Percentiles rank a stretch among this genome's conserved stretches.
Evolutionary conservation across 2,797 vertebrate species (phyloP).

Genomic region (Poeciliopsis turneri): DNA sequence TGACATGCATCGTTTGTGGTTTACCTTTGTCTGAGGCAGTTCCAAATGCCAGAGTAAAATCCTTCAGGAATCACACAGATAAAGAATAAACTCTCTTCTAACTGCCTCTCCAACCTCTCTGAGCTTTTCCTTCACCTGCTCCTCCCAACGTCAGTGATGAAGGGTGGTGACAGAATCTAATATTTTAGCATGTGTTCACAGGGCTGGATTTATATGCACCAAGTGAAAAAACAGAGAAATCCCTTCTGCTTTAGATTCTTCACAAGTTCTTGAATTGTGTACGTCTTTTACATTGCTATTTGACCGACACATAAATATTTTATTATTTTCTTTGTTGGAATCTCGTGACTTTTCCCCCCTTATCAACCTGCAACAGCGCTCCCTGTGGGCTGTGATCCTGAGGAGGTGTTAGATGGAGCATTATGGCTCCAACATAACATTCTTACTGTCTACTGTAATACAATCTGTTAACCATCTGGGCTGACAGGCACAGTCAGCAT

Average conservation of each 20-base stretch:
- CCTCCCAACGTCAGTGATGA: slow-evolving; percentile 64
- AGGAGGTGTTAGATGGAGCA: slow-evolving; percentile 70
- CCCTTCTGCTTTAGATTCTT: not conserved
- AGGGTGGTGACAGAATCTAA: slow-evolving; percentile 26
- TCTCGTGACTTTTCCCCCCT: not conserved
- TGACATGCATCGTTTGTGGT: not conserved
- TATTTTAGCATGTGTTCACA: slow-evolving; percentile 14
- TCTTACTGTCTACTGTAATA: slow-evolving; percentile 75
- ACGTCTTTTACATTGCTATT: not conserved
- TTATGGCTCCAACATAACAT: slow-evolving; percentile 60
- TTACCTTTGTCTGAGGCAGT: slow-evolving; percentile 54
- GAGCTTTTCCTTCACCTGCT: slow-evolving; percentile 64
- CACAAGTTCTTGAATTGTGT: not conserved
- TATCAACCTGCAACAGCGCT: slow-evolving; percentile 17
- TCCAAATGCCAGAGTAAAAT: slow-evolving; percentile 36
- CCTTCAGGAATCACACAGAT: slow-evolving; percentile 48
- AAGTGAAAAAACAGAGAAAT: not conserved
- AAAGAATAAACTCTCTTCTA: slow-evolving; percentile 68
- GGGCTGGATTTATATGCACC: slow-evolving; percentile 15
- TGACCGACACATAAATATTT: not conserved
- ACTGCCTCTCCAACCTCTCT: slow-evolving; percentile 30
- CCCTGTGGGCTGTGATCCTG: slow-evolving; percentile 37
- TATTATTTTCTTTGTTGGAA: not conserved
- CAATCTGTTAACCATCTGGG: slow-evolving; percentile 79
- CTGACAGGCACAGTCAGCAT: slow-evolving; percentile 26